A percentile compares a stretch with the other conserved stretches of the same genome.
Evolutionary conservation across 23 tunicate genomes (phyloP).

Genomic region (Phallusia fumigata): DNA sequence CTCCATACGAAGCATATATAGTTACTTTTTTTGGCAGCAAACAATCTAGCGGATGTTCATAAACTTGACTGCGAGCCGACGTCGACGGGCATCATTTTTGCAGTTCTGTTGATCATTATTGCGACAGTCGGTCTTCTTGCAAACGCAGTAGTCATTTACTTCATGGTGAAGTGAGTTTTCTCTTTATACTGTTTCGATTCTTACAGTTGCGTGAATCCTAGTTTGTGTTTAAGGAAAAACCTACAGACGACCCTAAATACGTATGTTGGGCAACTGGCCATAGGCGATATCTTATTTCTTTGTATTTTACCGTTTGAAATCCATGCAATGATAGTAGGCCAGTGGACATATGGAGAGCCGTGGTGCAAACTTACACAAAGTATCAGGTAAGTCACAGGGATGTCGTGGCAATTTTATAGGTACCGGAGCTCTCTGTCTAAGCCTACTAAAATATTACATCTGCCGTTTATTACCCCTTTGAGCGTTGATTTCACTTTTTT

Average conservation of each 20-base stretch:
- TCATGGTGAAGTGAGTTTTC: constrained; percentile 30
- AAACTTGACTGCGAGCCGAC: constrained; percentile 9
- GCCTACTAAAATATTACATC: too few species aligned
- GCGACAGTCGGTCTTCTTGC: constrained; percentile 70
- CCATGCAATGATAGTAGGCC: constrained; percentile 24
- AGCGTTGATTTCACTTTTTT: too few species aligned
- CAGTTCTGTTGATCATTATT: constrained; percentile 43
- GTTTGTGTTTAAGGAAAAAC: constrained; percentile 55
- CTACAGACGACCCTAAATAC: constrained; percentile 75
- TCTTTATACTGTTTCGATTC: background rate
- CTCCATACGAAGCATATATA: too few species aligned
- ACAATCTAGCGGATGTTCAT: background rate
- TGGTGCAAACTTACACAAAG: constrained; percentile 83
- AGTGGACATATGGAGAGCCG: constrained; percentile 57
- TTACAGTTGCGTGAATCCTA: background rate
- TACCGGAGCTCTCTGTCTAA: too few species aligned
- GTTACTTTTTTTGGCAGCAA: background rate
- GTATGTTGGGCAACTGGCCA: constrained; percentile 80
- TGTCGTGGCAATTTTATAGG: too few species aligned
- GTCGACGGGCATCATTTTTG: constrained; percentile 6
- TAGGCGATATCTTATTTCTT: constrained; percentile 77
- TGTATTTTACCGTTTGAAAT: constrained; percentile 76
- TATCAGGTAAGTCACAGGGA: constrained; percentile 65
- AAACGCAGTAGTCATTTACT: constrained; percentile 49
- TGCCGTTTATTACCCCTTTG: too few species aligned